phyloP scores from a whole-genome alignment of 35 echinoderm and acorn worm species.

The Hemicentrotus pulcherrimus region DNA sequence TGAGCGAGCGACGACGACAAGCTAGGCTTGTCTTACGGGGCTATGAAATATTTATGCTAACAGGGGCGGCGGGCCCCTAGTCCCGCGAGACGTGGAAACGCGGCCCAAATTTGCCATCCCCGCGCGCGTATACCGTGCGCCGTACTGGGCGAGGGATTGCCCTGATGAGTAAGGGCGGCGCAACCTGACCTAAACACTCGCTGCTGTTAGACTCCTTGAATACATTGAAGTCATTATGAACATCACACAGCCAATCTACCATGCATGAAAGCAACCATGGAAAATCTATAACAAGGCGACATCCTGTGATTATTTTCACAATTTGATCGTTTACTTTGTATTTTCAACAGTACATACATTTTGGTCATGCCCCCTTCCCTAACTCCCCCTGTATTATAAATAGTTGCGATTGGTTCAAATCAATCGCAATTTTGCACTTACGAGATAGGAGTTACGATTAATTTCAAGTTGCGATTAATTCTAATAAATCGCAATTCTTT shows the following conservation, averaged over 20 bases:
- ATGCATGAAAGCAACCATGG: neutral
- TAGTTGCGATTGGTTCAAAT: too few species aligned
- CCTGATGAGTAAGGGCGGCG: neutral
- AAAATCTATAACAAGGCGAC: neutral
- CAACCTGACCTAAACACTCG: neutral
- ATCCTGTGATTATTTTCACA: neutral
- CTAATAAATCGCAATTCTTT: too few species aligned
- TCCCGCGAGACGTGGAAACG: conserved; percentile 22
- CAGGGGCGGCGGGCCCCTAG: neutral
- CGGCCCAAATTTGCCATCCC: neutral
- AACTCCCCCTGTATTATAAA: too few species aligned
- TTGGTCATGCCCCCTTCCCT: neutral
- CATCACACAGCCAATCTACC: neutral
- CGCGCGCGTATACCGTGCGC: neutral
- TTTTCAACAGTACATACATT: neutral
- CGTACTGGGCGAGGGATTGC: neutral
- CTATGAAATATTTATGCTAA: conserved; percentile 47
- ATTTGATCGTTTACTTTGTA: neutral
- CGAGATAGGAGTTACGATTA: too few species aligned
- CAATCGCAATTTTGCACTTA: too few species aligned
- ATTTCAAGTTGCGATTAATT: too few species aligned
- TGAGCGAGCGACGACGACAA: neutral
- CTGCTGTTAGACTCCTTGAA: neutral
- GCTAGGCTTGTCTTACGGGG: conserved; percentile 23
- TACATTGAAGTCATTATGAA: conserved; percentile 7